Base-by-base conservation (phyloP, 2,888 invertebrate genomes). In the Tenthredo mesomela region DNA sequence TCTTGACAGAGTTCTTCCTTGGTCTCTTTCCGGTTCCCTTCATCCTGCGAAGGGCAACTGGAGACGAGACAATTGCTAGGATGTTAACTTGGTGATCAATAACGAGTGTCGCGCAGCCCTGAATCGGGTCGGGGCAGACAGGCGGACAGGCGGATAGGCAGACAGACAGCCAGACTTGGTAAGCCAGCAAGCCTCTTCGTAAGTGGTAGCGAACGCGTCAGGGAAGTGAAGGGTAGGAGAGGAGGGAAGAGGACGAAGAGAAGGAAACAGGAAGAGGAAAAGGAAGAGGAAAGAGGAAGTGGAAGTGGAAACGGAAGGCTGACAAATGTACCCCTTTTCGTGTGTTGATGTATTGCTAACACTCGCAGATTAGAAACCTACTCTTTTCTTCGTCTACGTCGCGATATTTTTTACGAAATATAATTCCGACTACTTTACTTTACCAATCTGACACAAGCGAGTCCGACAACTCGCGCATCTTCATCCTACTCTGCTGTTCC, bases 71-170 rank as follows among this genome's bases (percentile, higher is more conserved):
- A 80, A 80, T 80, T 61, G 80, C 80, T 61, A 40, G 61, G 80
- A 80, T 80, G 61, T 80, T 80, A 61, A 80, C 80, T 80, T 40
- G 80, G 61, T 80, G 80, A 80, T 80, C 80, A 80, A 80, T 80
- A 80, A 80, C 61, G 80, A 58, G n/a, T 80, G 58, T 80, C 80
- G 58, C 37, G 21, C 12, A 80, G 40, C 15, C 21, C 10, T 18
- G 80, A 58, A 80, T 80, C 61, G 58, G 40, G 80, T 33, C 40
- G 80, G 10, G 61, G 54, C 54, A 58, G 78, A 58, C 78, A 37
- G 80, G 18, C 37, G 15, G 61, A 40, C 61, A 29, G 40, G 40
- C 37, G 37, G 33, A 33, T 4, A 5, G 33, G 33, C 40, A 10
- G 40, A 78, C 54, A 58, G 78, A 25, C 80, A 12, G 61, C 40